Evolutionary conservation across 1,140 invertebrate genomes (phyloP), one percentile per base, ranked within the genome.

Genomic region (Mactra quadrangularis): DNA sequence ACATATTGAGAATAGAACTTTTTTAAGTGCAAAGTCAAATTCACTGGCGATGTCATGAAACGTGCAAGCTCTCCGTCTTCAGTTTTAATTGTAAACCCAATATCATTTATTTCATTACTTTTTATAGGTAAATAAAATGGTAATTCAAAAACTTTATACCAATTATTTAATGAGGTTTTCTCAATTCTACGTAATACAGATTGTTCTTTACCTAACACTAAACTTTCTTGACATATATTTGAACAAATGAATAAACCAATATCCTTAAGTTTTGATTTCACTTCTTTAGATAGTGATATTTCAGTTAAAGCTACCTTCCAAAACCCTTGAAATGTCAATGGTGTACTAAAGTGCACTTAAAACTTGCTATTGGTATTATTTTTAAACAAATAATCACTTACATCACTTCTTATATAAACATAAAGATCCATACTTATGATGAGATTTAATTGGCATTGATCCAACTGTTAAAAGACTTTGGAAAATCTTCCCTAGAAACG

Each of bases 301-400:
- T 82, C 68, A n/a, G 15, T n/a, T 52, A 82, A 47, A 55, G 53
- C 66, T 17, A 60, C 66, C 59, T 71, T 59, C 77, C 64, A 71
- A 59, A 45, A 59, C 4, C 64, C 77, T n/a, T 57, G 11, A 27
- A 82, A 52, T 3, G 17, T 60, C 0, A 82, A 29, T 35, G 60
- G 62, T 27, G 27, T 11, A 31, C 62, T 59, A 15, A 72, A 50
- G 3, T 82, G 57, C 19, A 62, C 41, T 72, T 72, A 62, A 62
- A 82, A 82, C 13, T 72, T 29, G 25, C 31, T 52, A 6, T 35
- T 13, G 3, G 33, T 60, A 38, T 82, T 71, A 29, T 71, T n/a
- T 7, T 22, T 29, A 45, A 41, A 71, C 27, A 38, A 55, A 13
- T 70, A 1, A 27, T 59, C 38, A n/a, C 53, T 71, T 59, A 59